These are phyloP conservation scores for Emydocephalus ijimae DNA, from an alignment of 2,113 vertebrate genomes.

Conservation along the genomic window DNA sequence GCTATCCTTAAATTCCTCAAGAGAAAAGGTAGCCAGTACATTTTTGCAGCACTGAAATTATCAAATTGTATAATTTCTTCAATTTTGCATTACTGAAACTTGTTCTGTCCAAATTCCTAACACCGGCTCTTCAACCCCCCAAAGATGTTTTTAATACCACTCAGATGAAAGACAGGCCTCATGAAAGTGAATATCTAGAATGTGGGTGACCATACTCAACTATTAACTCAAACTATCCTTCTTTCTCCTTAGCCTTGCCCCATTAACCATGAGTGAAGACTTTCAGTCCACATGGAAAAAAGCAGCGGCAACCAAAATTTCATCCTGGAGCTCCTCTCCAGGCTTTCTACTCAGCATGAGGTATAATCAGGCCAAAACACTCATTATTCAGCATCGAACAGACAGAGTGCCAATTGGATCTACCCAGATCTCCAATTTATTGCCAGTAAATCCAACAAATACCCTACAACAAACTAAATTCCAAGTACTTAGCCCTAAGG, in stretches of 20 bases:
- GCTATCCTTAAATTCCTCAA: neutral
- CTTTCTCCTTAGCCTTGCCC: neutral
- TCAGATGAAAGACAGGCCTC: neutral
- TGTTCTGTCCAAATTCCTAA: neutral
- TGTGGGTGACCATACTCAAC: neutral
- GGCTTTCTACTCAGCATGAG: neutral
- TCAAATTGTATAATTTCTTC: neutral
- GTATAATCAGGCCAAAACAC: neutral
- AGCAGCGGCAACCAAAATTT: neutral
- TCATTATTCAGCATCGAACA: neutral
- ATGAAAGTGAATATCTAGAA: neutral
- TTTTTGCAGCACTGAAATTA: neutral
- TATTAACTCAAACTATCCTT: neutral
- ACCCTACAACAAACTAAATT: neutral
- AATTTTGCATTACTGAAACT: neutral
- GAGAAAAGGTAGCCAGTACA: neutral
- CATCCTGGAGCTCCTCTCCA: neutral
- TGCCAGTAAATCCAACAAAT: neutral
- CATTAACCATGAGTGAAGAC: neutral
- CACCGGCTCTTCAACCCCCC: neutral
- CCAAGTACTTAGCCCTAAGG: neutral
- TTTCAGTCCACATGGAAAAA: neutral
- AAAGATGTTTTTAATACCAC: neutral
- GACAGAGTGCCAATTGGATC: neutral
- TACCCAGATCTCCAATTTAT: neutral